Conservation (phyloP, 2,113 vertebrate species). For the Eubucco bourcierii region DNA sequence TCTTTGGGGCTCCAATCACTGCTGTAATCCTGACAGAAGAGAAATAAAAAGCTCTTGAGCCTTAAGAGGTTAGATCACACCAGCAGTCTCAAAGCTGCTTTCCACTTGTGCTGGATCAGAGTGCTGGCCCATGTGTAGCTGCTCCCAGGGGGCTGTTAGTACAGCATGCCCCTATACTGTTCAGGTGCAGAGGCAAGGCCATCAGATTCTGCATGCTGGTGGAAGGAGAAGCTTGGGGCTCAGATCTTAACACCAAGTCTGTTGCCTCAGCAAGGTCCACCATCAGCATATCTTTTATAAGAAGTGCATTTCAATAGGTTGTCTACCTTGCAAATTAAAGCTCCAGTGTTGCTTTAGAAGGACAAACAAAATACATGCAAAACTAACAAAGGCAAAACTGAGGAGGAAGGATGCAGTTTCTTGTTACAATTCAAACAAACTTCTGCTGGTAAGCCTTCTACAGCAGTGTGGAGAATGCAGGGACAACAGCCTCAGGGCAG, state of each 20-base stretch:
- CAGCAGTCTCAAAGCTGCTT: neutral
- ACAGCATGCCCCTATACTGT: neutral
- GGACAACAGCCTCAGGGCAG: neutral
- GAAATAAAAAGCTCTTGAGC: neutral
- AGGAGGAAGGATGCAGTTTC: neutral
- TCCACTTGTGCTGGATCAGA: neutral
- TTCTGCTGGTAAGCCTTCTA: neutral
- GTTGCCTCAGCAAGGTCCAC: neutral
- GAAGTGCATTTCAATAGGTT: neutral
- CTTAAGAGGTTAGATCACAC: neutral
- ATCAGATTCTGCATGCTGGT: neutral
- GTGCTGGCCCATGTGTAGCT: neutral
- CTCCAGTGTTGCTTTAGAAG: neutral
- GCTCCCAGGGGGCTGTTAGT: neutral
- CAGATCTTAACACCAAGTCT: neutral
- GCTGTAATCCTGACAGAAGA: constrained; percentile 84
- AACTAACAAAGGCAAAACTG: neutral
- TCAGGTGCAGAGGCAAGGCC: neutral
- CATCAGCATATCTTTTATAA: neutral
- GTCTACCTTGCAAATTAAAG: neutral
- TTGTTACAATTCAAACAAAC: neutral
- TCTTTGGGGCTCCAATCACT: constrained; percentile 88
- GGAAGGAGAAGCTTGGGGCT: neutral
- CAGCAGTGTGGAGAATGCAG: neutral
- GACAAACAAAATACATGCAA: neutral